Conservation (phyloP, 2,797 vertebrate species). For the Pelochelys cantorii region DNA sequence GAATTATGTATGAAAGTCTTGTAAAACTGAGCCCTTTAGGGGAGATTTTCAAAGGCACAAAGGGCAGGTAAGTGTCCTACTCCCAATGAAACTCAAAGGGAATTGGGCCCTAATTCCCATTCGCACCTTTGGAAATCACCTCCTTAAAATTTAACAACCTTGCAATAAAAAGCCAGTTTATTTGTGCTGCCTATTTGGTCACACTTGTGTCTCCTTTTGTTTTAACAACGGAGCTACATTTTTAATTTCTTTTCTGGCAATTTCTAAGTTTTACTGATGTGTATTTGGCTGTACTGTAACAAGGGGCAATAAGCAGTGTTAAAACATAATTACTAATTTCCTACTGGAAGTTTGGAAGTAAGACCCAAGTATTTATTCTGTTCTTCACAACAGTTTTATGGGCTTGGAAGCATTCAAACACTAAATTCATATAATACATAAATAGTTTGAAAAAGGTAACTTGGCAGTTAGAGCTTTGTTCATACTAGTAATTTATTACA, state of each 20-base stretch:
- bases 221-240: background rate
- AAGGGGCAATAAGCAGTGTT: slow-evolving; percentile 10
- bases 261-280: background rate
- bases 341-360: background rate
- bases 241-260: slow-evolving; percentile 20
- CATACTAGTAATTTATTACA: background rate
- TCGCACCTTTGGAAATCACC: background rate
- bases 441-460: background rate
- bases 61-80: background rate
- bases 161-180: background rate
- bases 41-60: background rate
- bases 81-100: background rate
- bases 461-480: slow-evolving; percentile 24
- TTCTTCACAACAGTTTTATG: background rate
- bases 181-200: background rate
- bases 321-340: slow-evolving; percentile 15
- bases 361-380: background rate
- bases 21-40: background rate
- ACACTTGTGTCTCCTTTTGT: background rate
- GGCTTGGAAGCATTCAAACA: slow-evolving; percentile 8
- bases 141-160: background rate
- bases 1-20: background rate
- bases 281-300: background rate
- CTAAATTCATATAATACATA: background rate
- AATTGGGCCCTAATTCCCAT: background rate